These are phyloP conservation scores for Cotesia typhae DNA, from an alignment of 1,140 invertebrate species.

Conservation along the genomic window DNA sequence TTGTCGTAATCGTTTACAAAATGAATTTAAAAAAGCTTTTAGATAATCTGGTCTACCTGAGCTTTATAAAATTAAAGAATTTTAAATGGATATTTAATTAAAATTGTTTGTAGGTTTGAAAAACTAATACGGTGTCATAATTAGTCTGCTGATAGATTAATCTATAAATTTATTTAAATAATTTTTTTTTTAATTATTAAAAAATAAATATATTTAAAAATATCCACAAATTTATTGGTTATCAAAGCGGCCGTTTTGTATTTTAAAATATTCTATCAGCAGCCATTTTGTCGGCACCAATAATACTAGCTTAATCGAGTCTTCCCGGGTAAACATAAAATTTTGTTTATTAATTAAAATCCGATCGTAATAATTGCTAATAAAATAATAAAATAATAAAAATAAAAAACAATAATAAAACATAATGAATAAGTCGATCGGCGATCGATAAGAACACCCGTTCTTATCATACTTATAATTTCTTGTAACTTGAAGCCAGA, in stretches of 20 bases:
- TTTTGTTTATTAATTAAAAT: too few species aligned
- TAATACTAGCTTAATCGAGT: constrained; percentile 30
- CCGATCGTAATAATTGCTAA: background rate
- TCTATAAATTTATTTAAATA: too few species aligned
- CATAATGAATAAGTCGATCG: too few species aligned
- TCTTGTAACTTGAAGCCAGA: background rate
- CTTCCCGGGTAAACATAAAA: constrained; percentile 25
- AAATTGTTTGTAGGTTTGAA: constrained; percentile 3
- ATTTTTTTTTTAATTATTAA: too few species aligned
- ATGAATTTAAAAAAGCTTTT: constrained; percentile 11
- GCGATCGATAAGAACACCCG: background rate
- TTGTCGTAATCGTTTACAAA: constrained; percentile 17
- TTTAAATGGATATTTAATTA: background rate
- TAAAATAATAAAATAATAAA: background rate
- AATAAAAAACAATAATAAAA: background rate
- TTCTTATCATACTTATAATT: background rate
- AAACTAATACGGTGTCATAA: too few species aligned
- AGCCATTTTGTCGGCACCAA: too few species aligned
- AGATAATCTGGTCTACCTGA: constrained; percentile 16
- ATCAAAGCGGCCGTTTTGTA: too few species aligned
- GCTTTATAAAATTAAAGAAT: background rate
- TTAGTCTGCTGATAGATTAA: too few species aligned
- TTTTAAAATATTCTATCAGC: too few species aligned
- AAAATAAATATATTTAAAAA: too few species aligned
- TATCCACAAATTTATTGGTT: too few species aligned